Conservation (phyloP, 2,888 invertebrate genomes). For the Habrosyne pyritoides region DNA sequence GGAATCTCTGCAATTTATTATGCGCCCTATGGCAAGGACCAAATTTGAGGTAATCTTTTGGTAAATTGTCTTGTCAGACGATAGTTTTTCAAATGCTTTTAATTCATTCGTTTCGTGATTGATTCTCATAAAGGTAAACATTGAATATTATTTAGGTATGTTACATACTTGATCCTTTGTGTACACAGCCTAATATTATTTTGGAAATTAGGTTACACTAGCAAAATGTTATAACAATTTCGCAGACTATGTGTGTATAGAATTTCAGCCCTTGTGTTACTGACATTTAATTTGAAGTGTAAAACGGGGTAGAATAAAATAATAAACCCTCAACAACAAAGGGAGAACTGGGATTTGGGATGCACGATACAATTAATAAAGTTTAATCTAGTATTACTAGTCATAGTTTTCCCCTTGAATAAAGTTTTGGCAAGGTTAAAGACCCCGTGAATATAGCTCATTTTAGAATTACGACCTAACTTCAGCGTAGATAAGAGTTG, state of each 20-base stretch:
- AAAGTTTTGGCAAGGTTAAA: background rate
- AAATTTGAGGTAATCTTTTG: too few species aligned
- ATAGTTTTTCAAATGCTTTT: too few species aligned
- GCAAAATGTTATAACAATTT: background rate
- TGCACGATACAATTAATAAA: conserved; percentile 27
- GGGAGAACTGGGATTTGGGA: background rate
- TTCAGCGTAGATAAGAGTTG: too few species aligned
- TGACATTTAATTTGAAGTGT: conserved; percentile 6
- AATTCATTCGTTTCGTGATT: too few species aligned
- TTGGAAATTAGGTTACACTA: background rate
- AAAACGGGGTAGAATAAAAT: conserved; percentile 1
- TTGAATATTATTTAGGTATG: too few species aligned
- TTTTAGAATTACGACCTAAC: background rate
- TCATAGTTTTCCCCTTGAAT: conserved; percentile 9
- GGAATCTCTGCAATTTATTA: too few species aligned
- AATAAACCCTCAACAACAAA: background rate
- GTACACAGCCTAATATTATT: background rate
- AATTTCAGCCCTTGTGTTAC: background rate
- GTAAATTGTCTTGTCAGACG: too few species aligned
- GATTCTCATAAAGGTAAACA: too few species aligned
- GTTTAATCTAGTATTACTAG: conserved; percentile 27
- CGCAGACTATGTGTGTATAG: background rate
- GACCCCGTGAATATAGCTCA: background rate
- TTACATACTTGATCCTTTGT: background rate
- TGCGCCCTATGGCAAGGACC: too few species aligned